Conservation (phyloP, 2,888 invertebrate species). For the Chesias legatella region DNA sequence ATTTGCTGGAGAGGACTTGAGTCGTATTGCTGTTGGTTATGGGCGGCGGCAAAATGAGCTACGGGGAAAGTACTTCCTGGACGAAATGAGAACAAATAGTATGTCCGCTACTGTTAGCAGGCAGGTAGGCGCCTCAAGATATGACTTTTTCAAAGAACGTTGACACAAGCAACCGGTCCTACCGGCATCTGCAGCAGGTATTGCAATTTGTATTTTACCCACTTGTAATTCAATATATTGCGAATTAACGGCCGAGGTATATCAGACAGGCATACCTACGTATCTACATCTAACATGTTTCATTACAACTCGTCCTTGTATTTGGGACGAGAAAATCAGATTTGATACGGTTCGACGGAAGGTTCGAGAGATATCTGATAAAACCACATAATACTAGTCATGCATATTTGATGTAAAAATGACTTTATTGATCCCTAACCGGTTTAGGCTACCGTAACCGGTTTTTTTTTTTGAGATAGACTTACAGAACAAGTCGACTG, state of each 20-base stretch:
- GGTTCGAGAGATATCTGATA: slow-evolving; percentile 2
- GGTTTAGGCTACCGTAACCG: no score
- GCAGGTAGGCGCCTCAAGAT: background rate
- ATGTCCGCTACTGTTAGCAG: no score
- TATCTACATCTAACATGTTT: slow-evolving; percentile 12
- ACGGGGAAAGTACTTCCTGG: no score
- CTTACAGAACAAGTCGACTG: no score
- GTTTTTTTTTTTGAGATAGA: no score
- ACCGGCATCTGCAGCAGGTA: background rate
- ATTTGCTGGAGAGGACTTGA: no score
- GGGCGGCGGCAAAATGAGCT: no score
- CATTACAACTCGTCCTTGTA: slow-evolving; percentile 7
- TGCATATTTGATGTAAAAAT: no score
- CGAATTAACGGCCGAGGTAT: background rate
- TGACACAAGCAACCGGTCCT: slow-evolving; percentile 13
- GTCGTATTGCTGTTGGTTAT: no score
- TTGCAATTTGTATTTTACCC: slow-evolving; percentile 7
- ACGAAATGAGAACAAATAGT: no score
- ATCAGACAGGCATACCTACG: background rate
- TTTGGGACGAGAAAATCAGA: slow-evolving; percentile 8
- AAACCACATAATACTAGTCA: no score
- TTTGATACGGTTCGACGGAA: slow-evolving; percentile 8
- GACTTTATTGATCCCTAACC: no score
- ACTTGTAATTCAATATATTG: slow-evolving; percentile 1
- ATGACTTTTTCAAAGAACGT: slow-evolving; percentile 8